These are phyloP conservation scores for Rhodophaea formosa DNA, from an alignment of 2,888 invertebrate species.

Conservation along the genomic window DNA sequence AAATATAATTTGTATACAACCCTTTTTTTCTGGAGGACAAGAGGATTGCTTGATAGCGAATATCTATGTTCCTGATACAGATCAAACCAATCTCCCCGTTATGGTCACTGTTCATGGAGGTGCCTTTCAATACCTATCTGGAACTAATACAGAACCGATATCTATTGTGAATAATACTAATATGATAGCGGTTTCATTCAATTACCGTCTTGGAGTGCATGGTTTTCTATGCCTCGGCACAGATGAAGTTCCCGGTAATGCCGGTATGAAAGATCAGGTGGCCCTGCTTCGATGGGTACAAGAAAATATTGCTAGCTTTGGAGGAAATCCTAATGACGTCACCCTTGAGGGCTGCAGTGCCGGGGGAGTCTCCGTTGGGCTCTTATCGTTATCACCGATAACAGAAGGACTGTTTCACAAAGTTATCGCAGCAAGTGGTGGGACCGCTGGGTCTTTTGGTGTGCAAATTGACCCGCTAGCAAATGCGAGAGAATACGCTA, in stretches of 20 bases:
- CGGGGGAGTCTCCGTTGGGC: slow-evolving; percentile 33
- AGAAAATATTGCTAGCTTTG: slow-evolving; percentile 39
- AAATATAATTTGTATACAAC: slow-evolving; percentile 40
- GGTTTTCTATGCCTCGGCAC: slow-evolving; percentile 43
- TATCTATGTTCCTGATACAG: slow-evolving; percentile 34
- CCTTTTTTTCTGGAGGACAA: slow-evolving; percentile 3
- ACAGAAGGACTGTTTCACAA: slow-evolving; percentile 44
- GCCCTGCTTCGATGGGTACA: slow-evolving; percentile 42
- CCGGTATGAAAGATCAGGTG: slow-evolving; percentile 47
- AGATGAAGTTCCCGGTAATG: slow-evolving; percentile 41
- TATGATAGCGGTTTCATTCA: slow-evolving; percentile 38
- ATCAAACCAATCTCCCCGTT: slow-evolving; percentile 38
- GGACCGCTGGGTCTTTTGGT: slow-evolving; percentile 34
- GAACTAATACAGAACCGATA: slow-evolving; percentile 34
- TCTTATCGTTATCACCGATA: slow-evolving; percentile 35
- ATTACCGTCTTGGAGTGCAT: slow-evolving; percentile 38
- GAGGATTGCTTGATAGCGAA: slow-evolving; percentile 40
- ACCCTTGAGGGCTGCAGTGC: slow-evolving; percentile 38
- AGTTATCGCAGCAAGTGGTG: slow-evolving; percentile 48
- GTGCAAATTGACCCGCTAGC: slow-evolving; percentile 43
- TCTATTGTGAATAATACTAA: slow-evolving; percentile 34
- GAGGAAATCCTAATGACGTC: slow-evolving; percentile 43
- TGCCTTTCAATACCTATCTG: slow-evolving; percentile 38
- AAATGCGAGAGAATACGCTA: slow-evolving; percentile 40
- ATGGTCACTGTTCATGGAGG: slow-evolving; percentile 57